Evolutionary conservation across 92 coral and sea anemone genomes (phyloP).

Genomic region (Parazoanthus darwini): DNA sequence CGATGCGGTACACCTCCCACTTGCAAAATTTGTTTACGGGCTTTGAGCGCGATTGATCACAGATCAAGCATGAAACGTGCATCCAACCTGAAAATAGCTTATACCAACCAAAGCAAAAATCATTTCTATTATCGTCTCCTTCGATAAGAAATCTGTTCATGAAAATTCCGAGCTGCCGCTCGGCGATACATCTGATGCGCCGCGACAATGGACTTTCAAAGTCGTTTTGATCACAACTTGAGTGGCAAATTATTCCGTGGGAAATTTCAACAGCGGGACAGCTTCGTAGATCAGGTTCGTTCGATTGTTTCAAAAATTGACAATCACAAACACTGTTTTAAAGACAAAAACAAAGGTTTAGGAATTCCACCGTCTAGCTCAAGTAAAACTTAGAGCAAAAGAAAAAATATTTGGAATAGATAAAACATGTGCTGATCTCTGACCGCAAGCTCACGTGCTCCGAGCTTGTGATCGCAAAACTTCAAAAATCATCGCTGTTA

Average conservation of each 20-base stretch:
- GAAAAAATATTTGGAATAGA: not conserved
- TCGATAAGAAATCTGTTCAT: not conserved
- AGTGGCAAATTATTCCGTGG: conserved; percentile 17
- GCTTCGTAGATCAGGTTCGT: conserved; percentile 20
- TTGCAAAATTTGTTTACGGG: not conserved
- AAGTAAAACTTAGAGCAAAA: not conserved
- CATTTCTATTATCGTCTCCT: not conserved
- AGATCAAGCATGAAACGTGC: conserved; percentile 30
- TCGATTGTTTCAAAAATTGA: conserved; percentile 28
- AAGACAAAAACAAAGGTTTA: conserved; percentile 11
- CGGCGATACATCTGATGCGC: not conserved
- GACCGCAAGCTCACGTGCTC: conserved; percentile 43
- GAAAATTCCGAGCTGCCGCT: not conserved
- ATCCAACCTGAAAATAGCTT: conserved; percentile 31
- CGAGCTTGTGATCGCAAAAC: not conserved
- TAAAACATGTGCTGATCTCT: conserved; percentile 14
- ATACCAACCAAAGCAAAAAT: not conserved
- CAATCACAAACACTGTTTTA: conserved; percentile 34
- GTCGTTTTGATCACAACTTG: not conserved
- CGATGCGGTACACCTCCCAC: conserved; percentile 8
- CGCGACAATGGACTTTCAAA: not conserved
- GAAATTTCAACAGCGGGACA: conserved; percentile 23
- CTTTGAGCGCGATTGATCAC: conserved; percentile 26
- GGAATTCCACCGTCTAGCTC: not conserved
- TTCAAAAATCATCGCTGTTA: not conserved